Conservation (phyloP, 2,113 vertebrate species). For the Sorex fumeus region DNA sequence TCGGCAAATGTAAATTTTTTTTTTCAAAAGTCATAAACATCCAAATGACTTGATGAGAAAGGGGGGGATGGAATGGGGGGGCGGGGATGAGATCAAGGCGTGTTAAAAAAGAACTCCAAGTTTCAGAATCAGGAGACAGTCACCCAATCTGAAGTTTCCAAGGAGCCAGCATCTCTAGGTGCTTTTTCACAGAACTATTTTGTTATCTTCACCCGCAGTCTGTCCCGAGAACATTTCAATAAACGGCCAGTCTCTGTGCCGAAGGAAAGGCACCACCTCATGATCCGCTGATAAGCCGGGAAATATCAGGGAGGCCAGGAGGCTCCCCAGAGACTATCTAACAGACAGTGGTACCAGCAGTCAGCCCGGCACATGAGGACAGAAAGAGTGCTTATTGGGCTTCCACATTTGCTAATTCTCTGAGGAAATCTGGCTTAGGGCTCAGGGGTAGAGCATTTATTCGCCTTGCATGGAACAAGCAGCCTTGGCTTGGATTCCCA, state of each 20-base stretch:
- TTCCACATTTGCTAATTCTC: not conserved
- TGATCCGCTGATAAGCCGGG: conserved; percentile 12
- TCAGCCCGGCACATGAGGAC: not conserved
- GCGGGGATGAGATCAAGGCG: not conserved
- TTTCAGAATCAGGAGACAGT: conserved; percentile 37
- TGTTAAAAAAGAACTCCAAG: conserved; percentile 21
- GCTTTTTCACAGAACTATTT: conserved; percentile 27
- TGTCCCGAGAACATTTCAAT: conserved; percentile 48
- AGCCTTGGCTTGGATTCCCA: too few relatives aligned
- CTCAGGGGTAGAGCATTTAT: not conserved
- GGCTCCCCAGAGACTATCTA: conserved; percentile 43
- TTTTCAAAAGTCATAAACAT: conserved; percentile 28
- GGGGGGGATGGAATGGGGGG: not conserved
- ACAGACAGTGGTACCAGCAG: not conserved
- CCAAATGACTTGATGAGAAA: not conserved
- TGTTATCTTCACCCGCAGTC: conserved; percentile 66
- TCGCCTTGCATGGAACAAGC: too few relatives aligned
- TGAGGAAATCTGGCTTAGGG: not conserved
- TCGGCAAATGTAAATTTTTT: conserved; percentile 62
- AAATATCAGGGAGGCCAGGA: conserved; percentile 67
- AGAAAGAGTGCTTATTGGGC: conserved; percentile 19
- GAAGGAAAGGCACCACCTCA: conserved; percentile 62
- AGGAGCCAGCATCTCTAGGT: not conserved
- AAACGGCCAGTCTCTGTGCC: conserved; percentile 70
- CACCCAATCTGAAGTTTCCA: not conserved